Conservation (phyloP, 2,797 vertebrate species). For the Remorina albescens region DNA sequence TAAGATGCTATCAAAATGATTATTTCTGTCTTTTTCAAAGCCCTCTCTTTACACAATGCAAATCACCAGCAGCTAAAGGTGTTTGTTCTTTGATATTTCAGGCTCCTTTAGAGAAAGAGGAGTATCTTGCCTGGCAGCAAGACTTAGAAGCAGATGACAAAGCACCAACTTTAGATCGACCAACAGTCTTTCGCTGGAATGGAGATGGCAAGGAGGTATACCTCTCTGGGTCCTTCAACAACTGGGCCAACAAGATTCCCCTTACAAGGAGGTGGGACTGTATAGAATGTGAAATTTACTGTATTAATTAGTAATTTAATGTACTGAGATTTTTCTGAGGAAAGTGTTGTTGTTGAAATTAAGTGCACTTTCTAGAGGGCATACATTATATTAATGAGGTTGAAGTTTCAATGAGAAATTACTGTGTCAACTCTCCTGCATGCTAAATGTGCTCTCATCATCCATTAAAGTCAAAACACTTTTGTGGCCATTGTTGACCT, state of each 20-base stretch:
- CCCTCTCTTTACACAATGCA: not conserved
- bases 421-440: not conserved
- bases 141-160: constrained; percentile 94
- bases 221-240: constrained; percentile 97
- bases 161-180: constrained; percentile 88
- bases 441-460: constrained; percentile 10
- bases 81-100: constrained; percentile 57
- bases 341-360: not conserved
- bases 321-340: too few species aligned
- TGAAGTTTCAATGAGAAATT: not conserved
- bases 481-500: constrained; percentile 98
- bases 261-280: constrained; percentile 90
- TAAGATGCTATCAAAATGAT: not conserved
- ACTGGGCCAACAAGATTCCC: constrained; percentile 95
- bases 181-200: constrained; percentile 97
- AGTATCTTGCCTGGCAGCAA: constrained; percentile 95
- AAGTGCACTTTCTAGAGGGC: not conserved
- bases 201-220: constrained; percentile 96
- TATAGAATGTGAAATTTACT: not conserved
- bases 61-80: not conserved
- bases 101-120: constrained; percentile 93
- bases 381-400: not conserved
- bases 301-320: too few species aligned
- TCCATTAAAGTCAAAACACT: constrained; percentile 92
- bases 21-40: not conserved